These are phyloP conservation scores for Ceyx melanurus DNA, from an alignment of 2,113 vertebrate species.

Conservation along the genomic window DNA sequence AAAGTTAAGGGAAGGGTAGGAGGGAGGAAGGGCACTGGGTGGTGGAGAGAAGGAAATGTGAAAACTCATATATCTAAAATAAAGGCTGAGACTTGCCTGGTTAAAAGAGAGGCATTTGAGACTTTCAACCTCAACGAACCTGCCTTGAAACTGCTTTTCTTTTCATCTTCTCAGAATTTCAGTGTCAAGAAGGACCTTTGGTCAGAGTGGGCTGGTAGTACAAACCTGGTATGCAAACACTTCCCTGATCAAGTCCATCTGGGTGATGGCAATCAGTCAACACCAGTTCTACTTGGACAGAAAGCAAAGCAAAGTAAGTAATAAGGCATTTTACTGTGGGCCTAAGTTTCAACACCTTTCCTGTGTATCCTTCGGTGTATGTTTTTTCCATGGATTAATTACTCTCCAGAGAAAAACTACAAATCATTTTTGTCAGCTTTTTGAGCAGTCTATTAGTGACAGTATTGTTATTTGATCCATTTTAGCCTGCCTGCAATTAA, in stretches of 20 bases:
- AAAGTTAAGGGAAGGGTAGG: background rate
- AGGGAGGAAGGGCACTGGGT: background rate
- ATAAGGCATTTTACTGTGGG: background rate
- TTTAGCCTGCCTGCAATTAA: slow-evolving; percentile 11
- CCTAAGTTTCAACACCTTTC: background rate
- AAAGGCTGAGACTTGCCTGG: background rate
- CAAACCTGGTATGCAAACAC: slow-evolving; percentile 98
- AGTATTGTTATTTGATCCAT: background rate
- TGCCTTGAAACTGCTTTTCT: background rate
- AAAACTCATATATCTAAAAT: background rate
- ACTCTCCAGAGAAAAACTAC: background rate
- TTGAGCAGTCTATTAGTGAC: background rate
- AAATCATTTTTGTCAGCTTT: background rate
- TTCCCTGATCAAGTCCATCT: slow-evolving; percentile 98
- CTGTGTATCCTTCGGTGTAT: background rate
- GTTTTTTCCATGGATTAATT: background rate
- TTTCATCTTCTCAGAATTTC: slow-evolving; percentile 80
- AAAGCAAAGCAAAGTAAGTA: slow-evolving; percentile 96
- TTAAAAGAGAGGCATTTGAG: background rate
- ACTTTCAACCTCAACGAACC: background rate
- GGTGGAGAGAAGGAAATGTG: background rate
- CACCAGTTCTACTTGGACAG: slow-evolving; percentile 99
- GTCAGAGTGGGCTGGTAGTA: slow-evolving; percentile 91
- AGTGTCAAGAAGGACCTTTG: slow-evolving; percentile 90
- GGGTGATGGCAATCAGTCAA: slow-evolving; percentile 99